Base-by-base conservation (phyloP, 1,140 invertebrate genomes). In the Drosophila ogumai region DNA sequence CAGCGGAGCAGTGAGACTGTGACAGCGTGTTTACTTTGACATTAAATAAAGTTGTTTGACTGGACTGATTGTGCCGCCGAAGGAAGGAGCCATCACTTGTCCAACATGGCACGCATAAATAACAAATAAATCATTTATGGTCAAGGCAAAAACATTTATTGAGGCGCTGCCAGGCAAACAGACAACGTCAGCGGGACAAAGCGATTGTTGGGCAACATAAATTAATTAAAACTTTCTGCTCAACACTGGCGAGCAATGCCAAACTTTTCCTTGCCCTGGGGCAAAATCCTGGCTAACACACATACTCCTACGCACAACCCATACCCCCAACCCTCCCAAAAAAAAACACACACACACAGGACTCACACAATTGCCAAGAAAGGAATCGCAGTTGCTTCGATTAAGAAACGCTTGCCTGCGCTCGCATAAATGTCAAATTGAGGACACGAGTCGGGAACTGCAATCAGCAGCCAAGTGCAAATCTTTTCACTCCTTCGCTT, bases 51-150 rank as follows among this genome's bases (percentile, higher is more conserved):
- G 85, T 76, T 90, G 85, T 90, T 90, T 90, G 85, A 73, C 66
- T 64, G 60, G 49, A 57, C 77, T 55, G 85, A 88, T 84, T 88
- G 81, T 79, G 68, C 71, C 59, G 41, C 10, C 47, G 41, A 59
- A 41, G 47, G 46, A 55, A 44, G 34, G 65, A 56, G 46, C 34
- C 43, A 40, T 67, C 47, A 55, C 15, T 40, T 54, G 63, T 76
- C 66, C 65, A 49, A 57, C 77, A 63, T 80, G 50, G 61, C 65
- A 78, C 80, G 77, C 85, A 90, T 90, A 85, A 81, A 90, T 90
- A 90, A 90, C 85, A 90, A 81, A 90, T 90, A 90, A 90, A 90
- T 90, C 85, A 90, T 90, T 90, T 90, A 88, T 88, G 85, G 85
- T 88, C 84, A 74, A 38, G 66, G 65, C 60, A 74, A 79, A 87